A percentile compares a stretch with the other conserved stretches of the same genome.
These are phyloP conservation scores for Rhagoletis pomonella DNA, from an alignment of 1,140 invertebrate species.

Conservation along the genomic window DNA sequence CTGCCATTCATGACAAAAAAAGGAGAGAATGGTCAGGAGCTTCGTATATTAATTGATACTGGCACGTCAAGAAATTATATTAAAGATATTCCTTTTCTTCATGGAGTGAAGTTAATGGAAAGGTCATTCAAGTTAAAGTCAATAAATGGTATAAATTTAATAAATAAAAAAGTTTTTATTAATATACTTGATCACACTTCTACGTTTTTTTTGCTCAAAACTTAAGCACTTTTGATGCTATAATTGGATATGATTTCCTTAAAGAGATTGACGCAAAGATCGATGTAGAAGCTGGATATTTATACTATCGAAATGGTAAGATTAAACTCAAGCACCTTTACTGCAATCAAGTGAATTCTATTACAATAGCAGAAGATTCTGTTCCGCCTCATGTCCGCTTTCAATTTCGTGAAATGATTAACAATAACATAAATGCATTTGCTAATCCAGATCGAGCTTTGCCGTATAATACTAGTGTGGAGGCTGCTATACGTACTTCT, in stretches of 20 bases:
- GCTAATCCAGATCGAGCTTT: conserved; percentile 19
- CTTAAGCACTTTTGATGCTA: background rate
- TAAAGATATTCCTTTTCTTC: too few relatives aligned
- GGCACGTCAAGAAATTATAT: too few relatives aligned
- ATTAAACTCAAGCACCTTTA: too few relatives aligned
- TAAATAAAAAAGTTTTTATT: background rate
- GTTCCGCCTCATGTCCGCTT: background rate
- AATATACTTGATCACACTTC: background rate
- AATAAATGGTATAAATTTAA: background rate
- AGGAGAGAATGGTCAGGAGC: too few relatives aligned
- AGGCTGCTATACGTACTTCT: background rate
- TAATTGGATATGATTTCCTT: too few relatives aligned
- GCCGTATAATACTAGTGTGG: conserved; percentile 53
- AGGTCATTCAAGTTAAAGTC: too few relatives aligned
- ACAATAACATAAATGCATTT: background rate
- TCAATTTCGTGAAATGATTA: background rate
- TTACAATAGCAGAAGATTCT: background rate
- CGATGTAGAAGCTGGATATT: background rate
- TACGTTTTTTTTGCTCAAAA: background rate
- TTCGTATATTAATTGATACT: too few relatives aligned
- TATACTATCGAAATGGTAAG: background rate
- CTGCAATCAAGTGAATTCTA: background rate
- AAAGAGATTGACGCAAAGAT: too few relatives aligned
- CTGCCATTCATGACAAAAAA: too few relatives aligned
- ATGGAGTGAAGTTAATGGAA: too few relatives aligned